A percentile compares a stretch with the other conserved stretches of the same genome.
Conservation (phyloP, 1,140 invertebrate species). For the Conus betulinus region DNA sequence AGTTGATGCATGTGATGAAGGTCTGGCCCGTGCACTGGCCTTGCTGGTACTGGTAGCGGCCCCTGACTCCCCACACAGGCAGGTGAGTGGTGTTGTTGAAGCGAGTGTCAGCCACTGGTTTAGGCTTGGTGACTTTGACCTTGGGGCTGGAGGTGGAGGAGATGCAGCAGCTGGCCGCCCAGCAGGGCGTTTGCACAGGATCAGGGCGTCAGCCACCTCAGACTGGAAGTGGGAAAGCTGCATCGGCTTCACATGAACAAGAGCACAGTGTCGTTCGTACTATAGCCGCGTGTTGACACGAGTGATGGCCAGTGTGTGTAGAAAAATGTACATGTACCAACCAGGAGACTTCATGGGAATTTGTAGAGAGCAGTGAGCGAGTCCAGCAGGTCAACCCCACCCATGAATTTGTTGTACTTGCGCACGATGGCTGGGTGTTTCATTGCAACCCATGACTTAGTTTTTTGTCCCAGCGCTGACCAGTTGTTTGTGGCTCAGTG, state of each 20-base stretch:
- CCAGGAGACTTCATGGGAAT: constrained; percentile 63
- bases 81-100: neutral
- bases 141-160: neutral
- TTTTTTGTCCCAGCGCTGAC: too few relatives aligned
- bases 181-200: neutral
- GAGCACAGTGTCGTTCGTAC: constrained; percentile 41
- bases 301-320: constrained; percentile 61
- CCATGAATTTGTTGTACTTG: constrained; percentile 74
- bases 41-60: neutral
- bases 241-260: constrained; percentile 17
- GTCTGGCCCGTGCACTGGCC: neutral
- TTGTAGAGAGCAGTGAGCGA: constrained; percentile 57
- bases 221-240: neutral
- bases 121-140: neutral
- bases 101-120: neutral
- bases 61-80: constrained; percentile 1
- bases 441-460: constrained; percentile 63
- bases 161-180: constrained; percentile 4
- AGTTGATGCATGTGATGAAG: constrained; percentile 34
- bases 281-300: constrained; percentile 67
- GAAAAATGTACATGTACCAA: constrained; percentile 66
- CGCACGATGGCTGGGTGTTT: constrained; percentile 67
- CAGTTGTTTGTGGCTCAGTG: too few relatives aligned
- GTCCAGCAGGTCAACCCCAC: constrained; percentile 72
- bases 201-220: constrained; percentile 7